Base-by-base conservation (phyloP, 2,797 vertebrate species). In the Amniataba percoides region DNA sequence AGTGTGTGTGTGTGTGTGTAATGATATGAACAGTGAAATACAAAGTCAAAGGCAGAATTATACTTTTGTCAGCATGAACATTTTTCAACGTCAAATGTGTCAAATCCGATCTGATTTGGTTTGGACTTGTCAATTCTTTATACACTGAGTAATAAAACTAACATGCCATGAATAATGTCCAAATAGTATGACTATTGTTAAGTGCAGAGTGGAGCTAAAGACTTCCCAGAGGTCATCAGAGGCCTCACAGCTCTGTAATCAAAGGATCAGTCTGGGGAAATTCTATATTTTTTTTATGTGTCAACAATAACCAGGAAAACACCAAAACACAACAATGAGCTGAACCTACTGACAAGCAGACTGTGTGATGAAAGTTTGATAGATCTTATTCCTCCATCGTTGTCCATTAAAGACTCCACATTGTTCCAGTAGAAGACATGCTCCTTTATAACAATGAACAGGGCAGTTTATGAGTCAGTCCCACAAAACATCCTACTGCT, bases 11-110 rank as follows among this genome's bases (percentile, higher is more conserved):
- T 31, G 27, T 31, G 27, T 87, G 82, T 81, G 62, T 88, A 39
- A 62, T 23, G 49, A 74, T 73, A 42, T 63, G 52, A 81, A 78
- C 58, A 51, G 66, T 71, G 56, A 83, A 90, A 88, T 80, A 82
- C 65, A 85, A 87, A 72, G 46, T 68, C 43, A 81, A 71, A 80
- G 43, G 69, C 60, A 57, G 55, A 74, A 63, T 52, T 56, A 19
- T 25, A 49, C 40, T 69, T 73, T 66, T 14, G 2, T 80, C 57
- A 23, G 43, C 71, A 71, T 65, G 40, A 59, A 61, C 25, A 39
- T 49, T 74, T 68, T 65, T 66, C 42, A 66, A 52, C 56, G 58
- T 59, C 57, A 57, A 10, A 14, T 2, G 18, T 46, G 45, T 61
- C 58, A 43, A 77, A 75, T 64, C 31, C 34, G 1, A 61, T 49